A percentile compares a stretch with the other conserved stretches of the same genome.
Conservation (phyloP, 2,113 vertebrate species). For the Hiodon tergisus region DNA sequence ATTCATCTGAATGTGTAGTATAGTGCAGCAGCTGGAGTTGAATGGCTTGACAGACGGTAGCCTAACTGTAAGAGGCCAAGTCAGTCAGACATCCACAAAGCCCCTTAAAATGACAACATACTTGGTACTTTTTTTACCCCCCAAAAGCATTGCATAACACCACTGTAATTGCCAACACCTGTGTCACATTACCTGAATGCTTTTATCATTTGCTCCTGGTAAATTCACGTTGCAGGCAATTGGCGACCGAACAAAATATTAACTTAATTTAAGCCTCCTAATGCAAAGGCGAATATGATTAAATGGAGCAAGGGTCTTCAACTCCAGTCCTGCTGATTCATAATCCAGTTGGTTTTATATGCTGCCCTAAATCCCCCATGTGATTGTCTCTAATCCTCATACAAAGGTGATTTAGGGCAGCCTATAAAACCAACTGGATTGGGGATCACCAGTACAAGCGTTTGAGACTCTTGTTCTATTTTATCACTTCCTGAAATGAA, state of each 20-base stretch:
- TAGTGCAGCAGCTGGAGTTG: not conserved
- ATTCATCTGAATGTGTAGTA: not conserved
- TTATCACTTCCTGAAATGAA: too few relatives aligned
- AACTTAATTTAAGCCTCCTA: not conserved
- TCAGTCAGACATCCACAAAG: not conserved
- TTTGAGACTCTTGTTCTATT: too few relatives aligned
- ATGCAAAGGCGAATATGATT: not conserved
- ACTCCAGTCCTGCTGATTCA: too few relatives aligned
- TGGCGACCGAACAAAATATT: not conserved
- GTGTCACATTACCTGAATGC: not conserved
- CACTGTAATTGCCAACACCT: not conserved
- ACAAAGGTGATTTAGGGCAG: too few relatives aligned
- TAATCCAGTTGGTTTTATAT: too few relatives aligned
- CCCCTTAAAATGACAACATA: not conserved
- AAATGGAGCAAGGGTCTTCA: too few relatives aligned
- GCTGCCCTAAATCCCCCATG: too few relatives aligned
- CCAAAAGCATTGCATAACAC: not conserved
- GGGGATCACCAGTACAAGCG: too few relatives aligned
- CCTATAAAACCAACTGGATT: too few relatives aligned
- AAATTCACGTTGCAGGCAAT: not conserved
- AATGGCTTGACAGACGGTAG: not conserved
- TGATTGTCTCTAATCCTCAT: too few relatives aligned
- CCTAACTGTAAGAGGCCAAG: not conserved
- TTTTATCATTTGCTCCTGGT: not conserved
- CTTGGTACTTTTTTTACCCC: not conserved